Percentiles rank a stretch among this genome's conserved stretches.
Evolutionary conservation across 2,113 vertebrate genomes (phyloP).

Genomic region (Bufo gargarizans): DNA sequence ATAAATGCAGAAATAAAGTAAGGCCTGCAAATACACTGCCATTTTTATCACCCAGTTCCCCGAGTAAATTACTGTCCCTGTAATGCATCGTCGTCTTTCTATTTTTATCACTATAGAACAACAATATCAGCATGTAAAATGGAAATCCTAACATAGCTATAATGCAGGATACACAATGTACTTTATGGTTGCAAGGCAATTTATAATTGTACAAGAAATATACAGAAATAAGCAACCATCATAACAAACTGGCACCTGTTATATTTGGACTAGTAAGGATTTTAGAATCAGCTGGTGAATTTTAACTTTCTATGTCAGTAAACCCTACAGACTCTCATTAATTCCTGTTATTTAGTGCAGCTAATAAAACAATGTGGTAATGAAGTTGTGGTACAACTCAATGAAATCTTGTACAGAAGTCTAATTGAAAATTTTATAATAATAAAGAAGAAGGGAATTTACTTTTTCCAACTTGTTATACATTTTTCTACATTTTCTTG

Average conservation of each 20-base stretch:
- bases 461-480: too few relatives aligned
- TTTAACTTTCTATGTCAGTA: neutral
- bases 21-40: constrained; percentile 45
- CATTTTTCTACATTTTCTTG: too few relatives aligned
- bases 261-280: neutral
- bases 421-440: too few relatives aligned
- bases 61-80: constrained; percentile 56
- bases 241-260: constrained; percentile 45
- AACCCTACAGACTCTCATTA: neutral
- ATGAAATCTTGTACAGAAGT: too few relatives aligned
- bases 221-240: constrained; percentile 1
- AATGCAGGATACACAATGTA: constrained; percentile 57
- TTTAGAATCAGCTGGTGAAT: neutral
- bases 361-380: constrained; percentile 20
- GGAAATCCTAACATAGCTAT: constrained; percentile 55
- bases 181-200: constrained; percentile 46
- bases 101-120: constrained; percentile 58
- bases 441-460: too few relatives aligned
- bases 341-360: neutral
- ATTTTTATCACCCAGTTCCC: constrained; percentile 57
- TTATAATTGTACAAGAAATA: constrained; percentile 44
- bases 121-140: constrained; percentile 58
- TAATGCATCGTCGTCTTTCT: constrained; percentile 56
- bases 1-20: constrained; percentile 58
- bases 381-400: neutral